phyloP scores from a whole-genome alignment of 2,888 invertebrate genomes.

The Orthosia incerta region DNA sequence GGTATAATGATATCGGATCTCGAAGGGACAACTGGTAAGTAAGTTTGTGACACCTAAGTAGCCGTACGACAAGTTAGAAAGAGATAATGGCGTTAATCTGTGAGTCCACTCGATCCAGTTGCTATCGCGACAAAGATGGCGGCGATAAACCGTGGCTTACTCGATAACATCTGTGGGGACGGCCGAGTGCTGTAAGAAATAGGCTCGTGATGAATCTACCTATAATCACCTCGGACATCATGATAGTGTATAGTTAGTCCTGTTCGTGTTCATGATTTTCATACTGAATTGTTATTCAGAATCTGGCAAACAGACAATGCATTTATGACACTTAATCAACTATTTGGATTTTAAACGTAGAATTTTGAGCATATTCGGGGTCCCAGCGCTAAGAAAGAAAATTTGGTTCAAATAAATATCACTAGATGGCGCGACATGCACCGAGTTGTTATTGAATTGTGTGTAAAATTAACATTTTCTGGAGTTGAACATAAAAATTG shows the following conservation, averaged over 20 bases:
- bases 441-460: too few relatives aligned
- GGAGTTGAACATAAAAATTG: too few relatives aligned
- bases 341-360: not conserved
- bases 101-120: conserved; percentile 74
- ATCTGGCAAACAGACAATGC: not conserved
- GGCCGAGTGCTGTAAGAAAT: conserved; percentile 67
- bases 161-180: conserved; percentile 75
- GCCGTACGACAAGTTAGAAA: conserved; percentile 79
- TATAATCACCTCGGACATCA: conserved; percentile 46
- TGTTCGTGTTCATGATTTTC: not conserved
- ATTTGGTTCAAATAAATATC: too few relatives aligned
- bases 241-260: not conserved
- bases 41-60: conserved; percentile 77
- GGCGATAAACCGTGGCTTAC: conserved; percentile 81
- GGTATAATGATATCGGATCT: conserved; percentile 56
- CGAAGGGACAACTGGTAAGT: conserved; percentile 68
- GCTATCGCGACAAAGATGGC: conserved; percentile 77
- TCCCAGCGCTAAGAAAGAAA: too few relatives aligned
- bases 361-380: not conserved
- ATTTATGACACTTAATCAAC: not conserved
- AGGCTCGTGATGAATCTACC: conserved; percentile 59
- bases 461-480: too few relatives aligned
- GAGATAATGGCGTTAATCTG: conserved; percentile 85
- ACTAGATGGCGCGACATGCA: too few relatives aligned
- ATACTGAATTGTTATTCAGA: not conserved